These are phyloP conservation scores for Blennius ocellaris DNA, from an alignment of 2,113 vertebrate genomes.

Conservation along the genomic window DNA sequence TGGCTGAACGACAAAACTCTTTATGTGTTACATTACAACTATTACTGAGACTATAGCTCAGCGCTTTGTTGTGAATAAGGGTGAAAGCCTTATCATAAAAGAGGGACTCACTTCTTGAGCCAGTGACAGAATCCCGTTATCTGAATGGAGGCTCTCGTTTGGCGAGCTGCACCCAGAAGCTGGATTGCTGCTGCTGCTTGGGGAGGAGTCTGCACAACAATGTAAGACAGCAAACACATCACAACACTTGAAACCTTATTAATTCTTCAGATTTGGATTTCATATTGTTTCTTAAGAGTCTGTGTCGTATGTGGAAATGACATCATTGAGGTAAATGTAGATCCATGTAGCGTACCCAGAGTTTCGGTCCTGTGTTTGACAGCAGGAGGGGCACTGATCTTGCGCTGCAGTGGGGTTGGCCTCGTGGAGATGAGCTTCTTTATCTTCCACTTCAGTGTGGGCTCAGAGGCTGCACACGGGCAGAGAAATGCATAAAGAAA, in stretches of 20 bases:
- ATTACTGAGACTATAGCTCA: too few species aligned
- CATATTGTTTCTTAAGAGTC: too few species aligned
- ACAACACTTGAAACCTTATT: not conserved
- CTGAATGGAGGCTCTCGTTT: conserved; percentile 88
- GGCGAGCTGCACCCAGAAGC: conserved; percentile 93
- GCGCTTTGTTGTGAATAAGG: too few species aligned
- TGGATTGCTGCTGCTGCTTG: conserved; percentile 91
- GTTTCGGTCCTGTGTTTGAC: conserved; percentile 86
- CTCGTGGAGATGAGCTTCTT: conserved; percentile 91
- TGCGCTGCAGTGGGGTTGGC: conserved; percentile 91
- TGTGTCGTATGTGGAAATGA: too few species aligned
- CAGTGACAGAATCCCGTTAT: conserved; percentile 81
- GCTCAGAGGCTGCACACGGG: conserved; percentile 89
- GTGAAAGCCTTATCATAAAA: not conserved
- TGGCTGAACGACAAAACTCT: too few species aligned
- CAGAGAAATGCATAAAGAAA: conserved; percentile 1
- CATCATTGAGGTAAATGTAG: too few species aligned
- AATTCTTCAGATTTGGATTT: too few species aligned
- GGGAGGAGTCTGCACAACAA: conserved; percentile 87
- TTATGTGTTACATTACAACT: too few species aligned
- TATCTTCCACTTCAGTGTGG: conserved; percentile 92
- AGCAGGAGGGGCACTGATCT: conserved; percentile 90
- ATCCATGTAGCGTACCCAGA: conserved; percentile 77
- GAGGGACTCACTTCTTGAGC: conserved; percentile 83
- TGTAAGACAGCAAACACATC: conserved; percentile 1